phyloP scores from a whole-genome alignment of 2,888 invertebrate genomes.

The Drosophila subquinaria region DNA sequence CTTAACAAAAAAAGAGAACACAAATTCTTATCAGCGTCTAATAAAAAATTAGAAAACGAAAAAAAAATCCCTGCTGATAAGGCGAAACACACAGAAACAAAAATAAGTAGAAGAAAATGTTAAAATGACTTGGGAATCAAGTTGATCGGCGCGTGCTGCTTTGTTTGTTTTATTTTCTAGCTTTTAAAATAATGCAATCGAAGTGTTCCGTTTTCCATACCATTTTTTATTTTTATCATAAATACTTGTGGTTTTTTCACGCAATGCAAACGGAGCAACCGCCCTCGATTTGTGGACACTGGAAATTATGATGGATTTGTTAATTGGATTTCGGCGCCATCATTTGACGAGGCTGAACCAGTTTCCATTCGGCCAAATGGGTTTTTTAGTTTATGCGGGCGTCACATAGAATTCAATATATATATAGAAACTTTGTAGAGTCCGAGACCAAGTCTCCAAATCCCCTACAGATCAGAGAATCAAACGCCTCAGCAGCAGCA shows the following conservation, averaged over 20 bases:
- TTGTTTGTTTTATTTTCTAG: slow-evolving; percentile 29
- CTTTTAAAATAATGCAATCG: slow-evolving; percentile 41
- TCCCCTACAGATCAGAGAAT: slow-evolving; percentile 33
- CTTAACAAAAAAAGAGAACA: slow-evolving; percentile 58
- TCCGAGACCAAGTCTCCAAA: slow-evolving; percentile 41
- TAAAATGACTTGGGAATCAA: slow-evolving; percentile 25
- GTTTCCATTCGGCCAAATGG: slow-evolving; percentile 47
- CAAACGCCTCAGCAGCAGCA: slow-evolving; percentile 20
- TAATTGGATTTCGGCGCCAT: slow-evolving; percentile 74
- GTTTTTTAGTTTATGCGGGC: slow-evolving; percentile 29
- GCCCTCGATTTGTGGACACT: slow-evolving; percentile 59
- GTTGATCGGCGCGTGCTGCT: slow-evolving; percentile 38
- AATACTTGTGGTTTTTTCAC: slow-evolving; percentile 34
- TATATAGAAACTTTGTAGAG: slow-evolving; percentile 3
- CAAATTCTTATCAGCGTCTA: slow-evolving; percentile 67
- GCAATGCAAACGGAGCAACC: slow-evolving; percentile 24
- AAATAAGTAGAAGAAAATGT: slow-evolving; percentile 34
- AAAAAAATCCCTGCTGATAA: slow-evolving; percentile 60
- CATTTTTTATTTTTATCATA: slow-evolving; percentile 42
- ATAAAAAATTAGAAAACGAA: slow-evolving; percentile 62
- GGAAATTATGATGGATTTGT: slow-evolving; percentile 81
- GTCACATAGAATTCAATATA: slow-evolving; percentile 41
- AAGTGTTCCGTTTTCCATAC: slow-evolving; percentile 16
- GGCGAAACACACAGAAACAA: slow-evolving; percentile 26
- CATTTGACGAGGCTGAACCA: slow-evolving; percentile 61